These are phyloP conservation scores for Noctua pronuba DNA, from an alignment of 2,888 invertebrate species.

Conservation along the genomic window DNA sequence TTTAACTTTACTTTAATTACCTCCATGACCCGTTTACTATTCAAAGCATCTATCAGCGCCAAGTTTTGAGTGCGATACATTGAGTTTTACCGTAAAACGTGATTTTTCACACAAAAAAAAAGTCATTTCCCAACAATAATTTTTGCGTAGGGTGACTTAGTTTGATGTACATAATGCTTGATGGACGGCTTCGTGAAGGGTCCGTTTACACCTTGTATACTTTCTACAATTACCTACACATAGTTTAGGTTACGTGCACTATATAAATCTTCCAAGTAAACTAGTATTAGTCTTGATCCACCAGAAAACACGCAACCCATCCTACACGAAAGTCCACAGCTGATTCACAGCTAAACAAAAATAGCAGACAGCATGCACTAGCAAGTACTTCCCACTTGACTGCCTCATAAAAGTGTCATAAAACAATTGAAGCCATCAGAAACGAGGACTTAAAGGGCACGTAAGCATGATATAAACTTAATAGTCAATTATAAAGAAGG, in stretches of 20 bases:
- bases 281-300: neutral
- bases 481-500: slow-evolving; percentile 61
- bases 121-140: too few relatives aligned
- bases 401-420: slow-evolving; percentile 55
- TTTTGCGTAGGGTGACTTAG: too few relatives aligned
- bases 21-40: too few relatives aligned
- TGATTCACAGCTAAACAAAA: slow-evolving; percentile 17
- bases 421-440: slow-evolving; percentile 51
- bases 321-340: neutral
- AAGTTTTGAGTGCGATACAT: too few relatives aligned
- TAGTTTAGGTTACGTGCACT: neutral
- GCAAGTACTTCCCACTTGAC: slow-evolving; percentile 26
- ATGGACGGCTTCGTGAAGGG: too few relatives aligned
- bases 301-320: neutral
- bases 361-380: neutral
- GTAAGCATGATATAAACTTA: slow-evolving; percentile 35
- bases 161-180: too few relatives aligned
- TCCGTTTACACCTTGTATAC: too few relatives aligned
- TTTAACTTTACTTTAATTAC: too few relatives aligned
- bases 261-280: neutral
- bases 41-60: too few relatives aligned
- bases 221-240: neutral
- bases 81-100: too few relatives aligned
- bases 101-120: too few relatives aligned
- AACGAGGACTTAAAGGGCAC: slow-evolving; percentile 40